Percentiles rank a stretch among this genome's conserved stretches.
phyloP scores from a whole-genome alignment of 2,888 invertebrate species.

The Pandemis corylana region DNA sequence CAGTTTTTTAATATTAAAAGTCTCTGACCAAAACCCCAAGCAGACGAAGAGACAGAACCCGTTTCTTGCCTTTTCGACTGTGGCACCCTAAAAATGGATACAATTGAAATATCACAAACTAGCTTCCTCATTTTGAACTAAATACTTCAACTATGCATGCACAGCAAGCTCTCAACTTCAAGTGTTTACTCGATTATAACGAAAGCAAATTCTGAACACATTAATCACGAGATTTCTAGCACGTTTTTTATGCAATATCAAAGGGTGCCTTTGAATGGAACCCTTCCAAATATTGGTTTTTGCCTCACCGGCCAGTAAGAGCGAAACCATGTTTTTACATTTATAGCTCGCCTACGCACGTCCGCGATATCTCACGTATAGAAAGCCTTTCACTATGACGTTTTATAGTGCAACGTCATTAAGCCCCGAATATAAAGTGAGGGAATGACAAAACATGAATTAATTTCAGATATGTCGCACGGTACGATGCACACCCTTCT shows the following conservation, averaged over 20 bases:
- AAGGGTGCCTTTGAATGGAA: conserved; percentile 78
- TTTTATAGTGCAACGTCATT: conserved; percentile 81
- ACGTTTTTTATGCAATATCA: conserved; percentile 70
- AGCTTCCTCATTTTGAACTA: not conserved
- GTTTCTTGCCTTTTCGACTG: too few relatives aligned
- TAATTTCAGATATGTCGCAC: conserved; percentile 83
- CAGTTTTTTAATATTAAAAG: too few relatives aligned
- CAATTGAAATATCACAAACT: not conserved
- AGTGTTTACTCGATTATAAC: conserved; percentile 40
- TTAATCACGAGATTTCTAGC: conserved; percentile 78
- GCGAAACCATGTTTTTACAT: conserved; percentile 82
- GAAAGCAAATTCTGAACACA: conserved; percentile 59
- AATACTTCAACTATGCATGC: not conserved
- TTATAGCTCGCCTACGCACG: conserved; percentile 68
- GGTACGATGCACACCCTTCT: conserved; percentile 70
- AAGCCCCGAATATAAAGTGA: conserved; percentile 81
- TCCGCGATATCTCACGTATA: conserved; percentile 70
- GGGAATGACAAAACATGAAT: conserved; percentile 85
- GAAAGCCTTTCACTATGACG: conserved; percentile 71
- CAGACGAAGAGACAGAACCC: too few relatives aligned
- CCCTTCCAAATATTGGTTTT: conserved; percentile 85
- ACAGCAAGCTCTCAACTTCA: not conserved
- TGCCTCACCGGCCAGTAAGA: conserved; percentile 80
- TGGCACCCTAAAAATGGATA: not conserved
- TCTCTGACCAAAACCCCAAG: too few relatives aligned